These are phyloP conservation scores for Drosophila jambulina DNA, from an alignment of 1,140 invertebrate genomes.

Conservation along the genomic window DNA sequence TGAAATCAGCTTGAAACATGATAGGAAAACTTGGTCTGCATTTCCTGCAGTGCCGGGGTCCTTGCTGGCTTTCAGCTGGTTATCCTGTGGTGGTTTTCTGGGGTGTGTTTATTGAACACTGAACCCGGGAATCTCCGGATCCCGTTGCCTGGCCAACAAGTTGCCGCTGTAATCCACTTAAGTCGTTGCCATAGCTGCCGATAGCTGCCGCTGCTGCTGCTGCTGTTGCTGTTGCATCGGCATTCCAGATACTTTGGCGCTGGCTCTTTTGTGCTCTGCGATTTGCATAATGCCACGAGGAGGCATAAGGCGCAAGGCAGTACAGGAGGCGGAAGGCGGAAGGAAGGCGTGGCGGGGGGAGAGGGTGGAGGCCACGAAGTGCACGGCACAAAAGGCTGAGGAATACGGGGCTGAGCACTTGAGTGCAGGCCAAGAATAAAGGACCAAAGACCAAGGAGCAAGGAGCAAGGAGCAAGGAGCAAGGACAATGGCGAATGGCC, in stretches of 20 bases:
- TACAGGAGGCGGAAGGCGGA: constrained; percentile 1
- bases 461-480: constrained; percentile 19
- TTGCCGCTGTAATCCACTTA: constrained; percentile 64
- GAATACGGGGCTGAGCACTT: constrained; percentile 25
- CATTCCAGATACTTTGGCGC: constrained; percentile 51
- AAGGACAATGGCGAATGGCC: constrained; percentile 43
- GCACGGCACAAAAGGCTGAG: constrained; percentile 23
- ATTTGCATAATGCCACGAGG: constrained; percentile 55
- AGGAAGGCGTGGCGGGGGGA: neutral
- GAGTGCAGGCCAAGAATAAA: constrained; percentile 31
- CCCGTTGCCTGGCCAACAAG: constrained; percentile 52
- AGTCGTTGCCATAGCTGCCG: constrained; percentile 44
- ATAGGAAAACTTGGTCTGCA: neutral
- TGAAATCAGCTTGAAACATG: neutral
- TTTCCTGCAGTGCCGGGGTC: constrained; percentile 2
- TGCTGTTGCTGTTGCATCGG: constrained; percentile 18
- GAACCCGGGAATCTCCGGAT: constrained; percentile 42
- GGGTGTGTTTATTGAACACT: constrained; percentile 55
- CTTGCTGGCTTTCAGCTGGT: constrained; percentile 26
- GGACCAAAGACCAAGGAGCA: constrained; percentile 18
- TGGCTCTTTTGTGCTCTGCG: constrained; percentile 48
- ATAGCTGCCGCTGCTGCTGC: constrained; percentile 11
- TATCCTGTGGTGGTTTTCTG: constrained; percentile 26
- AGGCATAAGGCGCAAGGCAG: constrained; percentile 12
- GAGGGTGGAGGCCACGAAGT: neutral